Percentiles rank a stretch among this genome's conserved stretches.
These are phyloP conservation scores for Ceyx margarethae DNA, from an alignment of 2,113 vertebrate species.

Conservation along the genomic window DNA sequence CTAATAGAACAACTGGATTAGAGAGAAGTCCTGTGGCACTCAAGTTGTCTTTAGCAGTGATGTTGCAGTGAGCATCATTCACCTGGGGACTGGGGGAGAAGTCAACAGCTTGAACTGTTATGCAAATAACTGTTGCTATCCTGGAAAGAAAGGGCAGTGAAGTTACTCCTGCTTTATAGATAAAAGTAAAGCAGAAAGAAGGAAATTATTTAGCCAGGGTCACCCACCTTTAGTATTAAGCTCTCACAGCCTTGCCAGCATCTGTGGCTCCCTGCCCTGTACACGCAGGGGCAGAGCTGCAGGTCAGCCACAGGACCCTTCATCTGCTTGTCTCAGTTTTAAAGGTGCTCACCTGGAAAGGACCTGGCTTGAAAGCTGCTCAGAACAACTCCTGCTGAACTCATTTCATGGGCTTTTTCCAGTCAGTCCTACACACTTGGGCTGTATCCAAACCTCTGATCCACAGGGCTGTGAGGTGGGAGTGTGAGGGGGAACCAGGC, in stretches of 20 bases:
- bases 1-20: not conserved
- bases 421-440: not conserved
- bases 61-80: not conserved
- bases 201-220: not conserved
- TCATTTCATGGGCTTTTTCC: constrained; percentile 46
- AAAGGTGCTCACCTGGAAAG: not conserved
- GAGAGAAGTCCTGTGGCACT: not conserved
- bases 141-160: not conserved
- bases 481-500: constrained; percentile 43
- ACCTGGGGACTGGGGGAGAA: not conserved
- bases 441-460: constrained; percentile 29
- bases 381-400: constrained; percentile 4
- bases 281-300: not conserved
- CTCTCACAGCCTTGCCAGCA: not conserved
- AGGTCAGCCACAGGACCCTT: not conserved
- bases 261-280: not conserved
- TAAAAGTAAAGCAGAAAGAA: not conserved
- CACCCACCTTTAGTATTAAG: not conserved
- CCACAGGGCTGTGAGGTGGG: constrained; percentile 36
- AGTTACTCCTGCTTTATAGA: not conserved
- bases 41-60: not conserved
- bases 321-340: not conserved
- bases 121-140: not conserved
- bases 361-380: not conserved
- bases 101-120: not conserved